Evolutionary conservation across 2,797 vertebrate genomes (phyloP).

Genomic region (Otus scops): DNA sequence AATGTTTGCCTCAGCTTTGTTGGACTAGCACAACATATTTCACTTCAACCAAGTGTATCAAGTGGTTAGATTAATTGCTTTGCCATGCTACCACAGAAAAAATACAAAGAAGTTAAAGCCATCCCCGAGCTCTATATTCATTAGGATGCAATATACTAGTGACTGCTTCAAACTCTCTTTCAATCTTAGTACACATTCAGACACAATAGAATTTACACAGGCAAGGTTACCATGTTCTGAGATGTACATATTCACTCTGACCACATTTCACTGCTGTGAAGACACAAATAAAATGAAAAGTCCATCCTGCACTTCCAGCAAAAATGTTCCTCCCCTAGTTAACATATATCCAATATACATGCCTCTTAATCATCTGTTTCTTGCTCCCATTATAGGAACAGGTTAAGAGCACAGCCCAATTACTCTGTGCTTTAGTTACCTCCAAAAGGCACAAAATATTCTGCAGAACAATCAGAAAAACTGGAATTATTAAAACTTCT

Average conservation of each 20-base stretch:
- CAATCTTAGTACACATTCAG: not conserved
- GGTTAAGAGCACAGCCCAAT: not conserved
- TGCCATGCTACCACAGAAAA: not conserved
- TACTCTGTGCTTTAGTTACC: not conserved
- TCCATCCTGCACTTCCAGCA: not conserved
- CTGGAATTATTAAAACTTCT: not conserved
- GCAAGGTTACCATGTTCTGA: not conserved
- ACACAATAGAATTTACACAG: not conserved
- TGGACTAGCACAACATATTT: not conserved
- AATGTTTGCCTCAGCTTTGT: not conserved
- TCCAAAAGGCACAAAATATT: not conserved
- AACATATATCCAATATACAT: not conserved
- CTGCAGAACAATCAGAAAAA: not conserved
- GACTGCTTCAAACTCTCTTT: not conserved
- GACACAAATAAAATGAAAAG: not conserved
- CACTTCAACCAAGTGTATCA: not conserved
- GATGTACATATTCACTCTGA: not conserved
- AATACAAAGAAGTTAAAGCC: constrained; percentile 12
- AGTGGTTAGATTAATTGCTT: not conserved
- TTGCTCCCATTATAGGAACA: not conserved
- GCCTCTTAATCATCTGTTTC: not conserved
- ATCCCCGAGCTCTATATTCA: not conserved
- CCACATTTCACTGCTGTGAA: not conserved
- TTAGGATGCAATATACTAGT: not conserved
- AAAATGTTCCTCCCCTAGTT: not conserved